Evolutionary conservation across 2,113 vertebrate species (phyloP).

Genomic region (Ceratotherium simum): DNA sequence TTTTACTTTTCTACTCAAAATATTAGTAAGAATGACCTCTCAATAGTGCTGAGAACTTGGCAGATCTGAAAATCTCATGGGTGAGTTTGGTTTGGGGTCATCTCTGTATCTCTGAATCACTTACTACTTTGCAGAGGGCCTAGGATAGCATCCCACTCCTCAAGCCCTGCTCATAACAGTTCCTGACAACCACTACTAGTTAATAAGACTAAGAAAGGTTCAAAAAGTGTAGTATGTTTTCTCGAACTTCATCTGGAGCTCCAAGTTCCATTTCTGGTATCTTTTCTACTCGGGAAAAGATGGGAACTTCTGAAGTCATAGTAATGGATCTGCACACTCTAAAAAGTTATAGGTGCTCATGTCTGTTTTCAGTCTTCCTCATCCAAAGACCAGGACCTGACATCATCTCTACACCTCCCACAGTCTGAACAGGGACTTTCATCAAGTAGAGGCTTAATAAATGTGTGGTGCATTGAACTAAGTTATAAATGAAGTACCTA

Average conservation of each 20-base stretch:
- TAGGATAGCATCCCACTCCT: not conserved
- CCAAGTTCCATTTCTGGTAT: not conserved
- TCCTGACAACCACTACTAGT: not conserved
- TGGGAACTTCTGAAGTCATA: not conserved
- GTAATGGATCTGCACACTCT: not conserved
- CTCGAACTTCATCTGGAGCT: not conserved
- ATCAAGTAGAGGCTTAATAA: not conserved
- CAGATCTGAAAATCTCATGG: slow-evolving; percentile 9
- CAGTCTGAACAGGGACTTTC: not conserved
- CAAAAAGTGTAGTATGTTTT: not conserved
- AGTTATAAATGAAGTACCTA: slow-evolving; percentile 4
- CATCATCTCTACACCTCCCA: not conserved
- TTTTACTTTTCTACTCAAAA: not conserved
- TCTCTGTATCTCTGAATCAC: not conserved
- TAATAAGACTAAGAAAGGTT: not conserved
- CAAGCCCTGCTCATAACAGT: not conserved
- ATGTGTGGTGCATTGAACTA: not conserved
- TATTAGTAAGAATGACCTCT: not conserved
- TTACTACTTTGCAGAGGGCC: not conserved
- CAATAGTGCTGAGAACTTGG: not conserved
- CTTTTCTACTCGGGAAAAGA: not conserved
- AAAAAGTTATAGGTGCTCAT: not conserved
- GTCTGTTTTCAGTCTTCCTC: not conserved
- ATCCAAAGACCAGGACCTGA: not conserved
- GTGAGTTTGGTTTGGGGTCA: not conserved